Percentiles rank a stretch among this genome's conserved stretches.
phyloP scores from a whole-genome alignment of 2,113 vertebrate genomes.

The Mugil cephalus region DNA sequence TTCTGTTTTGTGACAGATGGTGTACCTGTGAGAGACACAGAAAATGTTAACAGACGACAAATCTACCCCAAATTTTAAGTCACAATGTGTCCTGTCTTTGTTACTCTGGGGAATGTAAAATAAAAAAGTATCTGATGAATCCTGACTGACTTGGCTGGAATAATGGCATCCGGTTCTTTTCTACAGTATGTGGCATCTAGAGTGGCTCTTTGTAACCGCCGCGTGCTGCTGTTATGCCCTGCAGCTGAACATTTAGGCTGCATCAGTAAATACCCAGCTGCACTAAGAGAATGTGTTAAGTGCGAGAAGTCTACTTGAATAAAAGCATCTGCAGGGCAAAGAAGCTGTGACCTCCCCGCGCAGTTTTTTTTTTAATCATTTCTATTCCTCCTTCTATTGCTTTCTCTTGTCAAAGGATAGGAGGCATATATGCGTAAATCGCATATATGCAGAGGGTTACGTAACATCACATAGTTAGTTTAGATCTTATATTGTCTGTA shows the following conservation, averaged over 20 bases:
- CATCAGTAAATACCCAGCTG: slow-evolving; percentile 73
- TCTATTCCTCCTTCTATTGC: slow-evolving; percentile 16
- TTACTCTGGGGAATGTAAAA: neutral
- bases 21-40: slow-evolving; percentile 82
- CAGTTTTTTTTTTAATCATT: slow-evolving; percentile 56
- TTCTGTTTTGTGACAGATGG: slow-evolving; percentile 94
- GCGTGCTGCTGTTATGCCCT: slow-evolving; percentile 42
- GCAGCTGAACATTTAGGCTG: slow-evolving; percentile 68
- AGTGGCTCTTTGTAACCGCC: slow-evolving; percentile 37
- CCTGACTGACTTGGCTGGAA: neutral
- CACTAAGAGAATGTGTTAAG: slow-evolving; percentile 65
- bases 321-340: slow-evolving; percentile 69
- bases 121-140: neutral
- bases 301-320: slow-evolving; percentile 61
- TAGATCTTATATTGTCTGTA: slow-evolving; percentile 28
- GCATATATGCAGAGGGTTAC: slow-evolving; percentile 36
- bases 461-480: slow-evolving; percentile 48
- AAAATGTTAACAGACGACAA: slow-evolving; percentile 1
- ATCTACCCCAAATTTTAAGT: neutral
- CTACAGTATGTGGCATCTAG: slow-evolving; percentile 10
- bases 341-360: slow-evolving; percentile 34
- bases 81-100: neutral
- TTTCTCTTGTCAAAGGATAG: slow-evolving; percentile 20
- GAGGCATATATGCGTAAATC: slow-evolving; percentile 17
- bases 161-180: slow-evolving; percentile 19